Conservation (phyloP, 37 sponge, comb jelly and placozoan genomes). For the Dysidea cf. avara region DNA sequence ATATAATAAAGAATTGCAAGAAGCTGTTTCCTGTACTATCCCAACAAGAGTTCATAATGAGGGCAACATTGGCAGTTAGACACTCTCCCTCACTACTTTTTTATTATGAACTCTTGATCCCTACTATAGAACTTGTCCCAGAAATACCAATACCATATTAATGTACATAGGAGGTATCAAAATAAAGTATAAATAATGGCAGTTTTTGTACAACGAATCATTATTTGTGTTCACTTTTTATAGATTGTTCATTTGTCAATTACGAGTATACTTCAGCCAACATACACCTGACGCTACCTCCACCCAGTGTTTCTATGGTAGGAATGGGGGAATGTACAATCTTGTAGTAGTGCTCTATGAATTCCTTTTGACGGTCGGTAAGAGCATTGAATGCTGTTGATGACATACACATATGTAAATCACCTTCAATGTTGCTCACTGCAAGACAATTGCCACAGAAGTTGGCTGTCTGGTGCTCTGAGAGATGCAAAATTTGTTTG, state of each 20-base stretch:
- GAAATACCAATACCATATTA: too few species aligned
- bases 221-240: neutral
- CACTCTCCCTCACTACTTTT: too few species aligned
- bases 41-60: too few species aligned
- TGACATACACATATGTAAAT: slow-evolving; percentile 63
- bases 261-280: slow-evolving; percentile 53
- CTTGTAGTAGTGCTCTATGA: neutral
- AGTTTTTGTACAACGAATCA: neutral
- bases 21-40: too few species aligned
- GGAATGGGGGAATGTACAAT: slow-evolving; percentile 42
- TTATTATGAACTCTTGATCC: too few species aligned
- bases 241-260: neutral
- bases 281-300: slow-evolving; percentile 84
- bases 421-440: slow-evolving; percentile 30
- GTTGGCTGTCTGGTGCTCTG: slow-evolving; percentile 20
- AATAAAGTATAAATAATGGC: too few species aligned
- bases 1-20: too few species aligned
- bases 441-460: slow-evolving; percentile 60
- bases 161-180: too few species aligned
- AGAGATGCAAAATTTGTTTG: slow-evolving; percentile 34
- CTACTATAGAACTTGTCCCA: too few species aligned
- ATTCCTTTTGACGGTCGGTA: neutral
- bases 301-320: slow-evolving; percentile 66
- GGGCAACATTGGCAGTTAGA: too few species aligned
- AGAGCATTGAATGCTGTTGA: slow-evolving; percentile 43